Conservation (phyloP, 1,140 invertebrate species). For the Anastrepha ludens region DNA sequence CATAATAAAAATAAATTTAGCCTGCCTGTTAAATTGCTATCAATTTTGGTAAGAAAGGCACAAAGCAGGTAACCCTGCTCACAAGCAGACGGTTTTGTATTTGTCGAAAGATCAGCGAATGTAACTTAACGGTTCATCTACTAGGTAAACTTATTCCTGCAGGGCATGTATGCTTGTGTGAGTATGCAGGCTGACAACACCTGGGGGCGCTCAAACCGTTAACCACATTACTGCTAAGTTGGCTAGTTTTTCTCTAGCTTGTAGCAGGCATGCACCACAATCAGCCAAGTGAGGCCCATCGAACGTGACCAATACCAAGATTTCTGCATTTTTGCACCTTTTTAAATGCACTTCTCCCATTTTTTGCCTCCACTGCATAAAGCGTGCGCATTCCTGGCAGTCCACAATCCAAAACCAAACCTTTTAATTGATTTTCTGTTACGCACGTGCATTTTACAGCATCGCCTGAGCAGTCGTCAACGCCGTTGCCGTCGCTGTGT, state of each 20-base stretch:
- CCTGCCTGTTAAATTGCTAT: too few relatives aligned
- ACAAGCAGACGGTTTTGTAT: too few relatives aligned
- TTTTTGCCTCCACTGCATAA: not conserved
- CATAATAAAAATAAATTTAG: too few relatives aligned
- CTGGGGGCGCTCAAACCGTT: slow-evolving; percentile 15
- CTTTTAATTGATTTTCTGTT: slow-evolving; percentile 54
- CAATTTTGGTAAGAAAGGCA: too few relatives aligned
- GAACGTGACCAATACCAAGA: slow-evolving; percentile 45
- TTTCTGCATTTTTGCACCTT: slow-evolving; percentile 7
- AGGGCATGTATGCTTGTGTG: not conserved
- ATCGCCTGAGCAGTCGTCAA: not conserved
- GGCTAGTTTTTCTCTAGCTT: not conserved
- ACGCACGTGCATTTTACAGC: slow-evolving; percentile 31
- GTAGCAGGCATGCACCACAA: not conserved
- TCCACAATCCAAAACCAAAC: not conserved
- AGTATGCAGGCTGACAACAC: not conserved
- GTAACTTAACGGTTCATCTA: too few relatives aligned
- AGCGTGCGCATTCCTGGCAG: slow-evolving; percentile 16
- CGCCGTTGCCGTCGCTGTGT: not conserved
- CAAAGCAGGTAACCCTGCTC: too few relatives aligned
- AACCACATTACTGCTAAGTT: not conserved
- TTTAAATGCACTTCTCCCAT: not conserved
- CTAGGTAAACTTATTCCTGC: not conserved
- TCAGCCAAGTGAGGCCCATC: not conserved
- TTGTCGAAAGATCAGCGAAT: too few relatives aligned